Percentiles rank a stretch among this genome's conserved stretches.
Evolutionary conservation across 2,888 invertebrate genomes (phyloP).

Genomic region (Slavum lentiscoides): DNA sequence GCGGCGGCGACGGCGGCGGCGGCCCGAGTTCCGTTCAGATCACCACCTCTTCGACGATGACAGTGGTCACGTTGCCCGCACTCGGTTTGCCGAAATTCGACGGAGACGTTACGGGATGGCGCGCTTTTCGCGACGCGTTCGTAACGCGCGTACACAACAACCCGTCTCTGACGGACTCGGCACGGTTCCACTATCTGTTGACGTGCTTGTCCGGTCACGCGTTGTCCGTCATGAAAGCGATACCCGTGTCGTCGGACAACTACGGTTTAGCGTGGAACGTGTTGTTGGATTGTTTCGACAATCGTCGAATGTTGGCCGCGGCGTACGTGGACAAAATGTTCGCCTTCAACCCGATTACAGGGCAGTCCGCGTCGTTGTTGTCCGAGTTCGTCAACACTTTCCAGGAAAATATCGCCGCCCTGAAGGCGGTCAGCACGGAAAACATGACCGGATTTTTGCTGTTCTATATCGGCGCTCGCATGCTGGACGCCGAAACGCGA

Average conservation of each 20-base stretch:
- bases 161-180: background rate
- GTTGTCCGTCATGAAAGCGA: background rate
- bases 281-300: background rate
- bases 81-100: no score
- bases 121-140: background rate
- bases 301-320: background rate
- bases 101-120: background rate
- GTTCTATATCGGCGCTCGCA: background rate
- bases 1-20: no score
- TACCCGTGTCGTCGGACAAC: background rate
- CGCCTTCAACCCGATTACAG: background rate
- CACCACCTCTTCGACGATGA: no score
- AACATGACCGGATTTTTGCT: background rate
- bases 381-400: background rate
- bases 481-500: background rate
- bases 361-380: background rate
- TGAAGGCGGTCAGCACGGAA: background rate
- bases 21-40: no score
- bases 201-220: background rate
- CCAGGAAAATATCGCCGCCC: background rate
- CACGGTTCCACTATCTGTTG: background rate
- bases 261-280: background rate
- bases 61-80: no score
- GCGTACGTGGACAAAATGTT: constrained; percentile 4
- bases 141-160: background rate